Evolutionary conservation across 2,888 invertebrate genomes (phyloP).

Genomic region (Euzophera pinguis): DNA sequence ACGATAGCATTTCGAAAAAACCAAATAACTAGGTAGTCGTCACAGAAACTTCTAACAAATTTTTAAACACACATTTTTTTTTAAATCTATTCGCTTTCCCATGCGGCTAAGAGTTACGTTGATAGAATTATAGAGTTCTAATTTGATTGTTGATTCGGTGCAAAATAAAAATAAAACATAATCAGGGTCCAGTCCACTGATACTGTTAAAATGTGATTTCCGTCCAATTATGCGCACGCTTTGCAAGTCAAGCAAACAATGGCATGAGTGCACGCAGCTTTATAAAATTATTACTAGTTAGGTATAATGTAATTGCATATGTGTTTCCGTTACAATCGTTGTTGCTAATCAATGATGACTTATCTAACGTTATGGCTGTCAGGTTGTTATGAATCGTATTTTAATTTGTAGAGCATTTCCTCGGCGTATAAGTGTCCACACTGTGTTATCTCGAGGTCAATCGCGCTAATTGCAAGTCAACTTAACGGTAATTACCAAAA

Average conservation of each 20-base stretch:
- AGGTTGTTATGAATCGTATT: no score
- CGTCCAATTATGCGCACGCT: conserved; percentile 36
- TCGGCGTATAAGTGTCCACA: no score
- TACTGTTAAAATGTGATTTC: conserved; percentile 39
- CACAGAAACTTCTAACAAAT: no score
- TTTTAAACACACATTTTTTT: neutral
- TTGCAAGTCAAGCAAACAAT: conserved; percentile 27
- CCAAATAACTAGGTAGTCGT: no score
- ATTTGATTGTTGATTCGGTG: neutral
- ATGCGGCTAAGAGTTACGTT: conserved; percentile 3
- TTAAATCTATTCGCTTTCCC: neutral
- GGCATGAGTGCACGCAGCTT: conserved; percentile 21
- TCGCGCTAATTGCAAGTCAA: no score
- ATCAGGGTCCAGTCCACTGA: conserved; percentile 18
- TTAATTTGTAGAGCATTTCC: no score
- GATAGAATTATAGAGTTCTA: conserved; percentile 4
- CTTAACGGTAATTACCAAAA: no score
- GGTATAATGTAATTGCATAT: neutral
- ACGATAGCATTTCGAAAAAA: no score
- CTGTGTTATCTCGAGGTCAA: no score
- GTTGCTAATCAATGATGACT: neutral
- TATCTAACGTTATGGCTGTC: no score
- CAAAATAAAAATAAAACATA: conserved; percentile 11
- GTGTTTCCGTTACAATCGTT: conserved; percentile 14
- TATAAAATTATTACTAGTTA: conserved; percentile 13